phyloP scores from a whole-genome alignment of 2,888 invertebrate species.

The Drosophila melanosoma region DNA sequence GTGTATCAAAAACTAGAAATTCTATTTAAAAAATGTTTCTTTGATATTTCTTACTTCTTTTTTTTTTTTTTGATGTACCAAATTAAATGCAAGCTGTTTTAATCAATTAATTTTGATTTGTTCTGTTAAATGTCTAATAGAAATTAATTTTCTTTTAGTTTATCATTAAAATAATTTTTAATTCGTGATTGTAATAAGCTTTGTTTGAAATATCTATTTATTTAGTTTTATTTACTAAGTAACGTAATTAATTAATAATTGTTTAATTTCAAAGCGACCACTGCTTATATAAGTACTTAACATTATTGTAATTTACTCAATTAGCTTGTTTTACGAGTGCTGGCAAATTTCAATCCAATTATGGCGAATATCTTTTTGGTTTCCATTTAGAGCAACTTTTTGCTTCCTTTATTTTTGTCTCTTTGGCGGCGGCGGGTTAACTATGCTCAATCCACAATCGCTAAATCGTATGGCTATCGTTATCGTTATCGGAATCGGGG shows the following conservation, averaged over 20 bases:
- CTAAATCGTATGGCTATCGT: constrained; percentile 17
- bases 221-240: not conserved
- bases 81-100: not conserved
- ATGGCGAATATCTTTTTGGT: constrained; percentile 70
- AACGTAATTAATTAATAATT: not conserved
- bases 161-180: not conserved
- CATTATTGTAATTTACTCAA: constrained; percentile 29
- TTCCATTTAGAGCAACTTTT: constrained; percentile 20
- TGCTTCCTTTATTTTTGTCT: constrained; percentile 32
- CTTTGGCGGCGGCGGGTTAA: constrained; percentile 61
- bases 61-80: not conserved
- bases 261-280: not conserved
- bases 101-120: not conserved
- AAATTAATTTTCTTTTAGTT: not conserved
- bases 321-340: constrained; percentile 40
- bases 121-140: not conserved
- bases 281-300: constrained; percentile 21
- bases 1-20: not conserved
- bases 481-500: constrained; percentile 28
- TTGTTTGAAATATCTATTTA: not conserved
- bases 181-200: not conserved
- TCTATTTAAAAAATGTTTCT: not conserved
- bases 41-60: not conserved
- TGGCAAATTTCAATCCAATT: constrained; percentile 54
- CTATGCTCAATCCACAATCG: constrained; percentile 43